A percentile compares a stretch with the other conserved stretches of the same genome.
Conservation (phyloP, 2,888 invertebrate species). For the Torymus texanus region DNA sequence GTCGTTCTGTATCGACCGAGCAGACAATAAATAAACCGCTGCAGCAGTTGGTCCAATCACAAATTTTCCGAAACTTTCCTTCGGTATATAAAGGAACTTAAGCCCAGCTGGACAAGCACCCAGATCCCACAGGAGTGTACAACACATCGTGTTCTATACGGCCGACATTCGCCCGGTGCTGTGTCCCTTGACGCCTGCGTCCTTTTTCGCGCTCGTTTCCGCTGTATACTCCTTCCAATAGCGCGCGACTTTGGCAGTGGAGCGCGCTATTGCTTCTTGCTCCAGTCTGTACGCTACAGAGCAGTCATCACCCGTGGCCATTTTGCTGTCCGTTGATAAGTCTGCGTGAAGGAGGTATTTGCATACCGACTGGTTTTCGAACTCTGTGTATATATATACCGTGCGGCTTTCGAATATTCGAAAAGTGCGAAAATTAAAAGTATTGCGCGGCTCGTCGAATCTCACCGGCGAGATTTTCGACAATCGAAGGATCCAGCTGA, state of each 20-base stretch:
- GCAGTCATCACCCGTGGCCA: slow-evolving; percentile 66
- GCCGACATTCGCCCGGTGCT: too few relatives aligned
- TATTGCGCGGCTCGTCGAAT: not conserved
- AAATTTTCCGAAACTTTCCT: too few relatives aligned
- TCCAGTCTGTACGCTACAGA: too few relatives aligned
- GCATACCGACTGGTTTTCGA: slow-evolving; percentile 73
- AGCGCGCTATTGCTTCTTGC: too few relatives aligned
- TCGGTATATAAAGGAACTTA: too few relatives aligned
- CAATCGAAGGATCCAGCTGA: too few relatives aligned
- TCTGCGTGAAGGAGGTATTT: slow-evolving; percentile 66
- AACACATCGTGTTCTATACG: too few relatives aligned
- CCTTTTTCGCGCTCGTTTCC: slow-evolving; percentile 15
- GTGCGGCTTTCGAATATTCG: slow-evolving; percentile 41
- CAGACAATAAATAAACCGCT: slow-evolving; percentile 22
- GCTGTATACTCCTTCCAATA: not conserved
- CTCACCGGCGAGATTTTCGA: slow-evolving; percentile 3
- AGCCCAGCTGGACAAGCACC: too few relatives aligned
- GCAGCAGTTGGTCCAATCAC: too few relatives aligned
- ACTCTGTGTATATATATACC: not conserved
- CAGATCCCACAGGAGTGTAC: too few relatives aligned
- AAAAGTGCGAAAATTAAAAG: slow-evolving; percentile 39
- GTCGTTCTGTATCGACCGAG: slow-evolving; percentile 33
- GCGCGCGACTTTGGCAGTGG: slow-evolving; percentile 6
- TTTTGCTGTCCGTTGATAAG: slow-evolving; percentile 76
- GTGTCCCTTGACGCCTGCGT: slow-evolving; percentile 8